Percentiles rank a stretch among this genome's conserved stretches.
These are phyloP conservation scores for Orycteropus afer DNA, from an alignment of 2,113 vertebrate genomes.

Conservation along the genomic window DNA sequence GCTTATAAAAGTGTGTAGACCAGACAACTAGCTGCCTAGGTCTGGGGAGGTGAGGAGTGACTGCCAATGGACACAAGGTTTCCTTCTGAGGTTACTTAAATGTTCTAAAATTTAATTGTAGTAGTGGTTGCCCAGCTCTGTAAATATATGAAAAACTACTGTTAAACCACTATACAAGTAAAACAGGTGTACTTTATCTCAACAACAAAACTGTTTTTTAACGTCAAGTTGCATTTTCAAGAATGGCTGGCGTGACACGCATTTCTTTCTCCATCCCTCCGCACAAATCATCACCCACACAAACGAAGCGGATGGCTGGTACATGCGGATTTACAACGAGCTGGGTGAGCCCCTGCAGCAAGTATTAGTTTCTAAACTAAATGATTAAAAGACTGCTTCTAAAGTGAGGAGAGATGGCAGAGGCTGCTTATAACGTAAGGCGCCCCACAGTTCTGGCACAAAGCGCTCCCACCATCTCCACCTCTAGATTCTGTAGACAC, in stretches of 20 bases:
- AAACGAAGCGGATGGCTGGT: fast-evolving
- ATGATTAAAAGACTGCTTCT: background rate
- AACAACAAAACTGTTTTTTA: background rate
- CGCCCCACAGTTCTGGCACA: background rate
- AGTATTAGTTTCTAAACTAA: background rate
- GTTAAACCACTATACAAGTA: background rate
- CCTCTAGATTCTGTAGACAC: background rate
- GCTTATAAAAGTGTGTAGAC: no score
- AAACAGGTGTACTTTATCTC: background rate
- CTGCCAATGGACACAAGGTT: background rate
- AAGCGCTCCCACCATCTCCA: background rate
- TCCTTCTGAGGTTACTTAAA: background rate
- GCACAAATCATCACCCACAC: background rate
- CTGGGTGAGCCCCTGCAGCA: no score
- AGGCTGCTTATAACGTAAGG: background rate
- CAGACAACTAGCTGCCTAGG: no score
- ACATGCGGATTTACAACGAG: background rate
- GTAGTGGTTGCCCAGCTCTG: background rate
- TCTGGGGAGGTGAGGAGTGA: fast-evolving
- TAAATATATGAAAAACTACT: background rate
- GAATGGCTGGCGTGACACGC: background rate
- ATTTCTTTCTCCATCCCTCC: background rate
- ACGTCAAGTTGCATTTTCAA: background rate
- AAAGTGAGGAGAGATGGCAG: background rate
- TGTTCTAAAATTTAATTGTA: background rate